Conservation (phyloP, 1,140 invertebrate genomes). For the Bicyclus anynana region DNA sequence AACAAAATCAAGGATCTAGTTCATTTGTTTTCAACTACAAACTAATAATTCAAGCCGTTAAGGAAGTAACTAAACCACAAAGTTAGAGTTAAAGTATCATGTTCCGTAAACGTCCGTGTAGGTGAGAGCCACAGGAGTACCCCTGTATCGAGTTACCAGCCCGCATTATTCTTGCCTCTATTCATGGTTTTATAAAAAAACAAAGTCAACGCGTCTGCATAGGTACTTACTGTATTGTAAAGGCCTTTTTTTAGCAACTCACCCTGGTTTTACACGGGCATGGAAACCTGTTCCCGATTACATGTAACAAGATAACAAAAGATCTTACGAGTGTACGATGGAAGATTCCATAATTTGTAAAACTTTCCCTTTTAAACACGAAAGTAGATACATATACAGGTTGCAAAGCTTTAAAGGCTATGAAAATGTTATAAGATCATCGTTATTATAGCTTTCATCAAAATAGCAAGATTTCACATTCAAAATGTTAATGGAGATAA, state of each 20-base stretch:
- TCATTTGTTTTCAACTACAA: not conserved
- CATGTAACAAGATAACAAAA: conserved; percentile 50
- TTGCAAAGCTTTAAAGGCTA: not conserved
- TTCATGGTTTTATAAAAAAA: conserved; percentile 43
- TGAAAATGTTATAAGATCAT: not conserved
- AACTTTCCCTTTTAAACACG: not conserved
- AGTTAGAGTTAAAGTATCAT: conserved; percentile 18
- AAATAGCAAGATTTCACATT: not conserved
- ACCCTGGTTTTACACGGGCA: conserved; percentile 39
- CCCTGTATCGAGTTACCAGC: conserved; percentile 49
- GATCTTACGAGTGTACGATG: conserved; percentile 14
- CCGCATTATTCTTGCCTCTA: conserved; percentile 42
- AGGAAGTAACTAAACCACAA: conserved; percentile 29
- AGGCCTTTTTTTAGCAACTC: conserved; percentile 42
- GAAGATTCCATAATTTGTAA: conserved; percentile 3
- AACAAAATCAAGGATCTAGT: not conserved
- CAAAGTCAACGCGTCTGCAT: conserved; percentile 32
- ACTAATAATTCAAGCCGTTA: not conserved
- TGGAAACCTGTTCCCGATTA: conserved; percentile 47
- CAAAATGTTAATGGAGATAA: conserved; percentile 22
- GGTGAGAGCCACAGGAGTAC: conserved; percentile 20
- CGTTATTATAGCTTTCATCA: not conserved
- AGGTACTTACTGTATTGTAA: conserved; percentile 8
- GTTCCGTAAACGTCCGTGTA: conserved; percentile 16
- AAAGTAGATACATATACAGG: too few species aligned